Evolutionary conservation across 2,888 invertebrate species (phyloP), one percentile per base, ranked within the genome.

Genomic region (Periphyllus acericola): DNA sequence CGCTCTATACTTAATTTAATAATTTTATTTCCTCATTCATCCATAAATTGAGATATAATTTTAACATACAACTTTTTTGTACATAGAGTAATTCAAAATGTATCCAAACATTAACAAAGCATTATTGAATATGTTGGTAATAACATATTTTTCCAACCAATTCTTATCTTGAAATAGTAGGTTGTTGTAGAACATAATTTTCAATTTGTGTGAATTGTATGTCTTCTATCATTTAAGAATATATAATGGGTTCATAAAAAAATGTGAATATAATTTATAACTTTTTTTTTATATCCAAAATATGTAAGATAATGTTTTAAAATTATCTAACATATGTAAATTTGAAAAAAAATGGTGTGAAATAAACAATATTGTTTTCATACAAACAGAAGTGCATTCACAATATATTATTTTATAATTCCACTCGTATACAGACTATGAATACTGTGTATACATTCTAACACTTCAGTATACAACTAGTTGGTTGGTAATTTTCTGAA

Each of bases 41-140:
- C 76, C 66, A n/a, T 78, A 76, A 76, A 40, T 40, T 66, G 25
- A 29, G 36, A 83, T 29, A 36, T 60, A 36, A 55, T 74, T 83
- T 76, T 25, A 40, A 60, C 68, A 25, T 34, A 9, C 11, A 52
- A 32, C 76, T 29, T 46, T 32, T 82, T 60, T 25, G 1, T 68
- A 46, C 14, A 25, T 66, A 68, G 36, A 74, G 1, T 19, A 34
- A 21, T 36, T 74, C 21, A 46, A 68, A 40, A 29, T 81, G 17
- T 36, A 21, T 36, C 25, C n/a, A 52, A 36, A 19, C 17, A 83
- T 84, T 68, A n/a, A 21, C 19, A 25, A 68, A 46, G 75, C 32
- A 17, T 68, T 19, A 74, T 83, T 55, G 19, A 40, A 40, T 46
- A 21, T 40, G 25, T 46, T 76, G 40, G 21, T 46, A 71, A 25